phyloP scores from a whole-genome alignment of 2,797 vertebrate species.

The Sebastes miniatus region DNA sequence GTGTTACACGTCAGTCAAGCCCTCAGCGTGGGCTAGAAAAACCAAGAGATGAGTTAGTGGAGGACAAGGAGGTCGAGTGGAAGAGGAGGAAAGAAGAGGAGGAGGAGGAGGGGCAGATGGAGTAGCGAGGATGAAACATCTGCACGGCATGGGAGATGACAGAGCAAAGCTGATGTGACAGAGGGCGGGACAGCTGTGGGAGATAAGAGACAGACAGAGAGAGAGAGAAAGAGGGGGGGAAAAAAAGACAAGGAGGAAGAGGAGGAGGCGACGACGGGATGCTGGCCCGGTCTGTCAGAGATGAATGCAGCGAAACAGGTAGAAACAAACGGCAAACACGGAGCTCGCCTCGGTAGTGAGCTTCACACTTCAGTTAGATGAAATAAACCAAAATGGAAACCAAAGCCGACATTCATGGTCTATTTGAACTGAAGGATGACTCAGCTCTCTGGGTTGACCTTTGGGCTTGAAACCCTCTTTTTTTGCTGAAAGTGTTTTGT shows the following conservation, averaged over 20 bases:
- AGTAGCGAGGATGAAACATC: conserved; percentile 41
- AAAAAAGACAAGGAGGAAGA: background rate
- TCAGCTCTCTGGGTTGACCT: conserved; percentile 21
- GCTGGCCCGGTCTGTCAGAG: conserved; percentile 1
- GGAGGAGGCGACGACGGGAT: background rate
- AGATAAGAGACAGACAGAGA: conserved; percentile 12
- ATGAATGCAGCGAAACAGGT: background rate
- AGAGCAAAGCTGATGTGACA: conserved; percentile 34
- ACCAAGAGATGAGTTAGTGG: conserved; percentile 15
- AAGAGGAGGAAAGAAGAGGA: background rate
- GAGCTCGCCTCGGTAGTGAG: background rate
- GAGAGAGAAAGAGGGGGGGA: background rate
- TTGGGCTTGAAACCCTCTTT: conserved; percentile 13
- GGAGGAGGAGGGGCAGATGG: background rate
- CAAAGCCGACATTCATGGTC: background rate
- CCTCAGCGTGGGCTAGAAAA: conserved; percentile 17
- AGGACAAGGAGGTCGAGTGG: conserved; percentile 30
- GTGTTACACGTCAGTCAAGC: conserved; percentile 30
- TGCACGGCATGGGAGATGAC: conserved; percentile 28
- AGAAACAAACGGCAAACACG: background rate
- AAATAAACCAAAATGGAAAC: conserved; percentile 2
- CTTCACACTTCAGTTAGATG: background rate
- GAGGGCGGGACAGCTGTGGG: conserved; percentile 23
- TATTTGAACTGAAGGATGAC: conserved; percentile 9
- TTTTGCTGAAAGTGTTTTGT: background rate